Evolutionary conservation across 1,140 invertebrate genomes (phyloP).

Genomic region (Heliothis virescens): DNA sequence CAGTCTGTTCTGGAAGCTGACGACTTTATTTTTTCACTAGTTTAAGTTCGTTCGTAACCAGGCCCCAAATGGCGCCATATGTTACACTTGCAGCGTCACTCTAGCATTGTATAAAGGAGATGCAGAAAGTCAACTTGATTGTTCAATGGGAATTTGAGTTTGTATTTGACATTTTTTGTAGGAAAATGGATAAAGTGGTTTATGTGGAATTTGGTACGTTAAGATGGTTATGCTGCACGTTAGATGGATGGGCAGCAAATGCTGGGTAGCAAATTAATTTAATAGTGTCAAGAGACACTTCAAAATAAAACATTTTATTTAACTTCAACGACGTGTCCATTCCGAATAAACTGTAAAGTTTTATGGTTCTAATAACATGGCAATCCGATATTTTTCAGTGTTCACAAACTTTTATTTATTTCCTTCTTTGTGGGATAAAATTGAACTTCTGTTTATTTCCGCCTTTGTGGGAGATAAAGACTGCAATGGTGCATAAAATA

Average conservation of each 20-base stretch:
- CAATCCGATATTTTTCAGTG: background rate
- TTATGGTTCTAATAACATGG: too few relatives aligned
- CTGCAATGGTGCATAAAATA: constrained; percentile 39
- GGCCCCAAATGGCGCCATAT: constrained; percentile 23
- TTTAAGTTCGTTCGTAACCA: constrained; percentile 23
- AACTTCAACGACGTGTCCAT: too few relatives aligned
- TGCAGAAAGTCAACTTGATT: background rate
- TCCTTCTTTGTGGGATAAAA: background rate
- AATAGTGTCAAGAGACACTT: too few relatives aligned
- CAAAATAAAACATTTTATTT: too few relatives aligned
- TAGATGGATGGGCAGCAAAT: too few relatives aligned
- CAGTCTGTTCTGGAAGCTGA: background rate
- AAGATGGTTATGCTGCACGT: too few relatives aligned
- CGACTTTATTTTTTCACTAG: constrained; percentile 20
- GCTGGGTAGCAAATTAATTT: too few relatives aligned
- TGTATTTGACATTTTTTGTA: too few relatives aligned
- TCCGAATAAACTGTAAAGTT: too few relatives aligned
- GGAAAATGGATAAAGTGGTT: too few relatives aligned
- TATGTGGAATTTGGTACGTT: too few relatives aligned
- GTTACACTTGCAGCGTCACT: constrained; percentile 30
- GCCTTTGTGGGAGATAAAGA: constrained; percentile 1
- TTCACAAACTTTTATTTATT: background rate
- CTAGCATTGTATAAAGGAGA: background rate
- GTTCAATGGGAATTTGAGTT: too few relatives aligned
- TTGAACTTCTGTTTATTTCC: background rate